phyloP scores from a whole-genome alignment of 2,888 invertebrate genomes.

The Quadriops clusia region DNA sequence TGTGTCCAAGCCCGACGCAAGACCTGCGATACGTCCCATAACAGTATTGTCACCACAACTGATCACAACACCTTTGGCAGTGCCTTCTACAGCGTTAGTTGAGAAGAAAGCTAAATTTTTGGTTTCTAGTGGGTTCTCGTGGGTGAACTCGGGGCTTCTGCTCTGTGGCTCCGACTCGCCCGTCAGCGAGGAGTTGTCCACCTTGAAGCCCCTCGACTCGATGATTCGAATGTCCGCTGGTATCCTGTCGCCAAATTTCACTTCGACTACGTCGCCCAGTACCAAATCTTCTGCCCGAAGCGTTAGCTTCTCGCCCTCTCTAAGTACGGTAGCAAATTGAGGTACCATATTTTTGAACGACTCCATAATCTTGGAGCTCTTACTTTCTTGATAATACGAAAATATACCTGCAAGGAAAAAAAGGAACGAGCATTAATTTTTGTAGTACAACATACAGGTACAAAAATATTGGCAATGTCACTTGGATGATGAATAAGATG shows the following conservation, averaged over 20 bases:
- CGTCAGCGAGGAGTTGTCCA: slow-evolving; percentile 88
- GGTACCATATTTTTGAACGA: slow-evolving; percentile 98
- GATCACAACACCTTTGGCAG: slow-evolving; percentile 84
- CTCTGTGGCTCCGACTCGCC: slow-evolving; percentile 95
- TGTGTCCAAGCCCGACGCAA: slow-evolving; percentile 87
- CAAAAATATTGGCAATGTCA: no score
- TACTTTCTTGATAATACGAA: slow-evolving; percentile 98
- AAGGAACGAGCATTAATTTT: no score
- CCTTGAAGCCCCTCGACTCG: slow-evolving; percentile 90
- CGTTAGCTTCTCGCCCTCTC: slow-evolving; percentile 89
- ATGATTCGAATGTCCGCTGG: slow-evolving; percentile 97
- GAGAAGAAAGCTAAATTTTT: slow-evolving; percentile 94
- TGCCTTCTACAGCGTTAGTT: slow-evolving; percentile 89
- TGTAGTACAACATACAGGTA: no score
- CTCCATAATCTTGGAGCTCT: slow-evolving; percentile 98
- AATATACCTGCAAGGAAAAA: no score
- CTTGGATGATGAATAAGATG: no score
- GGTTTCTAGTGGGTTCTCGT: slow-evolving; percentile 90
- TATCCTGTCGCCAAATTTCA: slow-evolving; percentile 97
- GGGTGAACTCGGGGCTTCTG: slow-evolving; percentile 79
- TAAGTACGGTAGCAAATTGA: slow-evolving; percentile 85
- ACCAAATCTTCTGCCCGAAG: slow-evolving; percentile 90
- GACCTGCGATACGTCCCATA: slow-evolving; percentile 91
- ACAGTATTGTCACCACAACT: slow-evolving; percentile 93
- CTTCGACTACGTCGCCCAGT: slow-evolving; percentile 94